These are phyloP conservation scores for Metopia argyrocephala DNA, from an alignment of 2,888 invertebrate genomes.

Conservation along the genomic window DNA sequence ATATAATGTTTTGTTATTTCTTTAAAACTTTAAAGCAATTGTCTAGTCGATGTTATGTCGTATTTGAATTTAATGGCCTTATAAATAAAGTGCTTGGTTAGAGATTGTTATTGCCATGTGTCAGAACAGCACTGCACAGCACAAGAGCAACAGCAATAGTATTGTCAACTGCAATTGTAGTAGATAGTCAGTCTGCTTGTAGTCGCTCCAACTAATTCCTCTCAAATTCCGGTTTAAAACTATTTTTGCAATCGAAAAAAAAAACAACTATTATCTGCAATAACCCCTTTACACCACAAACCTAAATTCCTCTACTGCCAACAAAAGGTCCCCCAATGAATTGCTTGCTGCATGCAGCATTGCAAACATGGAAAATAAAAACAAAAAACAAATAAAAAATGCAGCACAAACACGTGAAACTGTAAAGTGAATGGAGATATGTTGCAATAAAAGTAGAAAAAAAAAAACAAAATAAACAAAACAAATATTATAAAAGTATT, in stretches of 20 bases:
- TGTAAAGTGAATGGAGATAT: conserved; percentile 57
- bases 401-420: conserved; percentile 62
- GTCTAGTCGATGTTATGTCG: conserved; percentile 56
- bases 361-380: background rate
- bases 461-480: background rate
- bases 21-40: conserved; percentile 29
- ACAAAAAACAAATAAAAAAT: conserved; percentile 18
- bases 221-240: conserved; percentile 53
- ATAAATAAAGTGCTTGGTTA: background rate
- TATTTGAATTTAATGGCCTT: conserved; percentile 53
- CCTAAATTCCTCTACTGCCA: conserved; percentile 39
- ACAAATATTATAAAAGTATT: conserved; percentile 2
- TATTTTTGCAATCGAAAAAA: background rate
- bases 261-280: conserved; percentile 3
- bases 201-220: conserved; percentile 46
- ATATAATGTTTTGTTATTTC: background rate
- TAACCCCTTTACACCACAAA: conserved; percentile 46
- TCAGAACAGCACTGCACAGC: conserved; percentile 10
- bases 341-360: conserved; percentile 7
- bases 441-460: conserved; percentile 10
- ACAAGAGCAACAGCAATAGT: background rate
- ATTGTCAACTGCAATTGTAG: background rate
- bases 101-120: conserved; percentile 36
- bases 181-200: conserved; percentile 23
- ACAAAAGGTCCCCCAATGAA: conserved; percentile 15